Percentiles rank a stretch among this genome's conserved stretches.
Evolutionary conservation across 1,140 invertebrate species (phyloP).

Genomic region (Drosophila saltans): DNA sequence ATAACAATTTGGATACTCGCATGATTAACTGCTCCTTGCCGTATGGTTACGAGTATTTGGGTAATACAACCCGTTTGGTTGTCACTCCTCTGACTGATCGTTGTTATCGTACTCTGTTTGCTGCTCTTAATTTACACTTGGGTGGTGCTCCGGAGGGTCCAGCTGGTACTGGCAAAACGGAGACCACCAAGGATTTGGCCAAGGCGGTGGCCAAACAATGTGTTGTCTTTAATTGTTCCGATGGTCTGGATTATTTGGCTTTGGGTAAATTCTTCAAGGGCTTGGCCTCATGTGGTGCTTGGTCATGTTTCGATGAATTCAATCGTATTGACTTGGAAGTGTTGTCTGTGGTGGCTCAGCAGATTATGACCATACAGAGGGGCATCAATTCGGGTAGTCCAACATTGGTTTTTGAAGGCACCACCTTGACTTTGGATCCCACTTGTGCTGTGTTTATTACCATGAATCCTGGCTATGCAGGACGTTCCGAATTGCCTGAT

Average conservation of each 20-base stretch:
- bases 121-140: conserved; percentile 93
- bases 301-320: conserved; percentile 99
- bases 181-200: conserved; percentile 97
- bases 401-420: conserved; percentile 94
- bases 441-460: conserved; percentile 97
- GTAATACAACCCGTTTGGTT: conserved; percentile 94
- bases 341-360: conserved; percentile 95
- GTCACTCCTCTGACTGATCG: conserved; percentile 96
- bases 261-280: conserved; percentile 99
- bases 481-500: conserved; percentile 94
- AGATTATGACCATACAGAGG: conserved; percentile 91
- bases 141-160: conserved; percentile 97
- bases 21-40: conserved; percentile 96
- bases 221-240: conserved; percentile 98
- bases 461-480: conserved; percentile 98
- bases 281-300: conserved; percentile 96
- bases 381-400: conserved; percentile 90
- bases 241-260: conserved; percentile 95
- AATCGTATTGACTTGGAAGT: conserved; percentile 94
- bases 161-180: conserved; percentile 97
- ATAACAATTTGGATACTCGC: conserved; percentile 88
- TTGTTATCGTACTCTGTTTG: conserved; percentile 96
- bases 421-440: conserved; percentile 93
- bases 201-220: conserved; percentile 98
- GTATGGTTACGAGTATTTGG: conserved; percentile 98